These are phyloP conservation scores for Elgaria multicarinata DNA, from an alignment of 2,113 vertebrate species.

Conservation along the genomic window DNA sequence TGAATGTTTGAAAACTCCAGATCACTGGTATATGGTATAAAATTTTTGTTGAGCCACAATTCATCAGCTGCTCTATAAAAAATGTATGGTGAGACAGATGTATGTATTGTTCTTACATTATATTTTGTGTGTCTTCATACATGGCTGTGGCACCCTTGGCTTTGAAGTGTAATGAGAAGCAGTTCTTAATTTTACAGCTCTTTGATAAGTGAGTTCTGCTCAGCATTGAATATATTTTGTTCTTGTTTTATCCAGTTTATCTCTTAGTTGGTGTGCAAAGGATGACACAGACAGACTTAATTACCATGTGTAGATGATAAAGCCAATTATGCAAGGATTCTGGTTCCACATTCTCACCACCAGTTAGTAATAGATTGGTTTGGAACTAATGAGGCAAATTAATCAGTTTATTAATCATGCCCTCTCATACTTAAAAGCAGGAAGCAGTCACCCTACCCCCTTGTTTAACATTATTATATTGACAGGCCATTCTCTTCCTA, in stretches of 20 bases:
- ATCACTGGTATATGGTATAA: not conserved
- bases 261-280: constrained; percentile 27
- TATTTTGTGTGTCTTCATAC: not conserved
- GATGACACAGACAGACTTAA: constrained; percentile 28
- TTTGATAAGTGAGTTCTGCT: not conserved
- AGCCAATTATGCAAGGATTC: constrained; percentile 33
- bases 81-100: not conserved
- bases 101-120: not conserved
- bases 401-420: constrained; percentile 32
- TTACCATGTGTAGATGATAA: constrained; percentile 10
- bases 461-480: constrained; percentile 3
- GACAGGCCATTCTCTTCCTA: not conserved
- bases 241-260: constrained; percentile 3
- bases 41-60: not conserved
- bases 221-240: not conserved
- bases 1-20: not conserved
- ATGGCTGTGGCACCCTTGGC: not conserved
- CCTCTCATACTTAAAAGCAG: constrained; percentile 34
- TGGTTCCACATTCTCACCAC: constrained; percentile 25
- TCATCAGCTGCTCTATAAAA: not conserved
- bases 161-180: constrained; percentile 4
- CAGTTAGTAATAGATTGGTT: constrained; percentile 33
- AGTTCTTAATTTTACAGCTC: not conserved
- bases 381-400: constrained; percentile 24
- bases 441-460: constrained; percentile 9